Base-by-base conservation (phyloP, 2,888 invertebrate species). In the Synergus itoensis region DNA sequence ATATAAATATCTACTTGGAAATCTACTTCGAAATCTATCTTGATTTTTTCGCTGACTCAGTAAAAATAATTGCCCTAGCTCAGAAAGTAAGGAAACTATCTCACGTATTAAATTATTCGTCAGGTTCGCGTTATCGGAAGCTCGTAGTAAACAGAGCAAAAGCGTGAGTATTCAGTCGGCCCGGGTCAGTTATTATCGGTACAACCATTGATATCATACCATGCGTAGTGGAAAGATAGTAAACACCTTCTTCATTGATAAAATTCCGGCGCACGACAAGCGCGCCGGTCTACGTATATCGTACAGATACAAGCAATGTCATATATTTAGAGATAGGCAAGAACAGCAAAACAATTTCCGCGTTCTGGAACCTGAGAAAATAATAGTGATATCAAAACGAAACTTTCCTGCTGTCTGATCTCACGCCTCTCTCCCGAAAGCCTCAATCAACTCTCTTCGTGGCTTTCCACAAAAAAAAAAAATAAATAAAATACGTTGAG, bases 221-320 rank as follows among this genome's bases (percentile, higher is more conserved):
- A 79, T 57, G 80, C 81, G 81, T 80, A 82, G 81, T 79, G 80
- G 79, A 82, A 81, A 80, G 84, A 84, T 86, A 83, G 85, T 86
- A 83, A 86, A 85, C 83, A 85, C 82, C 84, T 86, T 85, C 84
- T 86, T 85, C 86, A 84, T 86, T 86, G 86, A 86, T 84, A 81
- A 79, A 79, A 69, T 80, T 53, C 73, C 43, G 57, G 57, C 65
- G 77, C 28, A 65, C 65, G 77, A 77, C 77, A 64, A 65, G 16
- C 77, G 77, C 77, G 48, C 63, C 18, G n/a, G 41, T 36, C n/a
- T 28, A 36, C 36, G 28, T 73, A 53, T 69, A 69, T 21, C 36
- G n/a, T 53, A 40, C 36, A 53, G 28, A 73, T 53, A 9, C 14
- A 73, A 73, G 73, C 73, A 73, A 36, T 73, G n/a, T 48, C 1